phyloP scores from a whole-genome alignment of 2,797 vertebrate genomes.

The Peromyscus nudipes region DNA sequence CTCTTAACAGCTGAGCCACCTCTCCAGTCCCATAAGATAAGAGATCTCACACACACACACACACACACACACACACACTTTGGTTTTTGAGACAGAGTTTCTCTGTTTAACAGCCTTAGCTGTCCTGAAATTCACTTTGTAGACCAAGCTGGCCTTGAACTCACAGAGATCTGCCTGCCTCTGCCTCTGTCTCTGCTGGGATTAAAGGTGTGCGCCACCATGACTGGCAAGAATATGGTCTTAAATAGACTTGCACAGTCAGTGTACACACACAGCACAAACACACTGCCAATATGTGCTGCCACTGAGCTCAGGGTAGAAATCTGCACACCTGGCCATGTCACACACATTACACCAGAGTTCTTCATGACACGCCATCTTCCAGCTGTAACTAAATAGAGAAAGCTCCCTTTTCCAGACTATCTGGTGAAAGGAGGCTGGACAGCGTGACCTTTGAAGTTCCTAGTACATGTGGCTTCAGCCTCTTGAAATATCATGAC shows the following conservation, averaged over 20 bases:
- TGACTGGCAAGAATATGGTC: background rate
- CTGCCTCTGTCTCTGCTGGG: background rate
- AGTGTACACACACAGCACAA: background rate
- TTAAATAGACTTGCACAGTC: background rate
- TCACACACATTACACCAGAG: background rate
- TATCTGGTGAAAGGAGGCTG: background rate
- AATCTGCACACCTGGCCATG: background rate
- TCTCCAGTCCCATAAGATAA: background rate
- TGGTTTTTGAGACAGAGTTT: background rate
- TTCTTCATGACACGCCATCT: background rate
- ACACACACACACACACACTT: background rate
- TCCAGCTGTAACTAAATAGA: background rate
- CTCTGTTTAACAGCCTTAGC: background rate
- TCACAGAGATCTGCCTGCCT: background rate
- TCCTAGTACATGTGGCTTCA: background rate
- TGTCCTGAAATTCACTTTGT: background rate
- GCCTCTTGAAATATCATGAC: background rate
- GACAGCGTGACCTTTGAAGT: background rate
- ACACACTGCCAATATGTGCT: background rate
- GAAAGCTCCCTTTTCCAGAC: background rate
- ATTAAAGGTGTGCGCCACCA: background rate
- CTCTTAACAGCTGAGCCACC: background rate
- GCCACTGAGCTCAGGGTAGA: background rate
- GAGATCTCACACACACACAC: background rate
- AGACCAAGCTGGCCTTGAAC: background rate